Conservation (phyloP, 2,113 vertebrate species). For the Ammodramus savannarum region DNA sequence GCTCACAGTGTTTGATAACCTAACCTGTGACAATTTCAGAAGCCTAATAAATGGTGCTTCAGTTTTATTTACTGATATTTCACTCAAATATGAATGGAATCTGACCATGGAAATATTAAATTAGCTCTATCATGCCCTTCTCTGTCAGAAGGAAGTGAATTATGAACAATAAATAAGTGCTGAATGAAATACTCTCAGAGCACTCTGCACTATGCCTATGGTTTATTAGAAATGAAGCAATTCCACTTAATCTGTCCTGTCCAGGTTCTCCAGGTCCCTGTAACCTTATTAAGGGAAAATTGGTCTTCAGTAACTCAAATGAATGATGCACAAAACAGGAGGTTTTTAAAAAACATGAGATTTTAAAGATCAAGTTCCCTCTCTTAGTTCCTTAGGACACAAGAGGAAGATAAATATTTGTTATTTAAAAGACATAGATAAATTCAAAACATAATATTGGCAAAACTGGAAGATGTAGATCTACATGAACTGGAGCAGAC, state of each 20-base stretch:
- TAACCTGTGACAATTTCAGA: constrained; percentile 65
- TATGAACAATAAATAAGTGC: constrained; percentile 44
- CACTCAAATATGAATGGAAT: constrained; percentile 67
- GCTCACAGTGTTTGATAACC: constrained; percentile 48
- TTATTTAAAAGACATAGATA: not conserved
- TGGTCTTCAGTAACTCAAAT: not conserved
- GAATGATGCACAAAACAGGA: not conserved
- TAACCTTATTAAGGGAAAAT: constrained; percentile 18
- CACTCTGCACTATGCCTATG: not conserved
- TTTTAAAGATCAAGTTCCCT: not conserved
- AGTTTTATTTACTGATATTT: constrained; percentile 72
- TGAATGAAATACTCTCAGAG: constrained; percentile 5
- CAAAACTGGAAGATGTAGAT: not conserved
- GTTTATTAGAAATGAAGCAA: constrained; percentile 15
- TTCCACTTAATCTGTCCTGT: constrained; percentile 27
- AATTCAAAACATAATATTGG: not conserved
- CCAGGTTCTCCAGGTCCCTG: constrained; percentile 1
- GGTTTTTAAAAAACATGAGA: not conserved
- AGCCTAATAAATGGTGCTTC: constrained; percentile 64
- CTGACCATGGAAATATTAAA: constrained; percentile 47
- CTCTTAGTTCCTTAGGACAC: not conserved
- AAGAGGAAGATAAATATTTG: not conserved
- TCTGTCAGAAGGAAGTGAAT: constrained; percentile 54
- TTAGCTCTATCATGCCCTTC: constrained; percentile 60
- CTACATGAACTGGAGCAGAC: not conserved